Evolutionary conservation across 2,113 vertebrate species (phyloP).

Genomic region (Serinus canaria): DNA sequence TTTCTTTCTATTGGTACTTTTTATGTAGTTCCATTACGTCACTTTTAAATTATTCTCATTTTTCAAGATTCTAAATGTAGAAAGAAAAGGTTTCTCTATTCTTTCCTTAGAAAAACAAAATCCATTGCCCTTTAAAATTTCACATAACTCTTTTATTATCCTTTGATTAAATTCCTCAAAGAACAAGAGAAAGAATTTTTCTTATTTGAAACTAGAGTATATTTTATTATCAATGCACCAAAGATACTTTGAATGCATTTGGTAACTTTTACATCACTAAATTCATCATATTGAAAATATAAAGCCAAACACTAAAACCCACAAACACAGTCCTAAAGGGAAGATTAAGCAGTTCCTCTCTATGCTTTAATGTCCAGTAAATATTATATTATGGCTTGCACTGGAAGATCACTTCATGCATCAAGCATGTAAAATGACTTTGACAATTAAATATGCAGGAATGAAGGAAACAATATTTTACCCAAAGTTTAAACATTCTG

Average conservation of each 20-base stretch:
- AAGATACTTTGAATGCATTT: neutral
- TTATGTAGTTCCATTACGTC: accelerated
- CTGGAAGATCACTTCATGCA: neutral
- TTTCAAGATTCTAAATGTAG: neutral
- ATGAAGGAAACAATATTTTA: neutral
- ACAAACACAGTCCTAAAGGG: neutral
- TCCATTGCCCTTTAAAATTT: neutral
- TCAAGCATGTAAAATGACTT: neutral
- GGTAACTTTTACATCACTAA: neutral
- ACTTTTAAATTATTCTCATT: neutral
- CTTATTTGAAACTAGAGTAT: neutral
- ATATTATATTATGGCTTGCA: neutral
- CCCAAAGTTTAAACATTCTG: neutral
- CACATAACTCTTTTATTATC: neutral
- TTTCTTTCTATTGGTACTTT: neutral
- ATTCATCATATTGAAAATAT: neutral
- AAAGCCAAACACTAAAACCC: neutral
- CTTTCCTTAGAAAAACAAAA: neutral
- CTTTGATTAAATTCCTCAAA: neutral
- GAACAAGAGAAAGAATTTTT: neutral
- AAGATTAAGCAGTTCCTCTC: neutral
- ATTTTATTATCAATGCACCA: neutral
- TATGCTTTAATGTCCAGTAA: neutral
- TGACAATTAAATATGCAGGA: neutral
- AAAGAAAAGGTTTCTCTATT: neutral